Evolutionary conservation across 1,140 invertebrate species (phyloP).

Genomic region (Pogonognathellus flavescens): DNA sequence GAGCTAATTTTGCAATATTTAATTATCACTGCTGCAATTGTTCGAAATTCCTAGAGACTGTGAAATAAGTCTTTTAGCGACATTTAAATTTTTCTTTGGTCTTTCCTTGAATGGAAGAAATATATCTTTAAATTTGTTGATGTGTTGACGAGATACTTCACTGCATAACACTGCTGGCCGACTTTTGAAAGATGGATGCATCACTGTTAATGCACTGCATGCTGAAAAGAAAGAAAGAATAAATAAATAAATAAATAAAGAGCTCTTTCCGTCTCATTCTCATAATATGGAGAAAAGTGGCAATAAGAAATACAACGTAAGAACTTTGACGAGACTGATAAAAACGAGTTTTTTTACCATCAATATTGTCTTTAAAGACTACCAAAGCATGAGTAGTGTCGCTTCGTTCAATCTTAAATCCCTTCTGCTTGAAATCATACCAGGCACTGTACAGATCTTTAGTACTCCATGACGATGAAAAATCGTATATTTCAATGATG

Average conservation of each 20-base stretch:
- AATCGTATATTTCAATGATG: not conserved
- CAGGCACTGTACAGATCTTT: not conserved
- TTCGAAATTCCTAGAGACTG: not conserved
- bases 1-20: no score
- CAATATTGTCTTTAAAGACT: not conserved
- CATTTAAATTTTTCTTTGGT: not conserved
- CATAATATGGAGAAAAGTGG: no score
- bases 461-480: not conserved
- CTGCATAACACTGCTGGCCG: not conserved
- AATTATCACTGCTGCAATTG: no score
- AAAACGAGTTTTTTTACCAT: not conserved
- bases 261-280: no score
- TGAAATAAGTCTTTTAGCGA: not conserved
- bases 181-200: not conserved
- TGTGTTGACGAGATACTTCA: not conserved
- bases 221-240: not conserved
- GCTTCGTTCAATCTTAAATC: conserved; percentile 9
- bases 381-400: not conserved
- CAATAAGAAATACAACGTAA: not conserved
- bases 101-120: conserved; percentile 1
- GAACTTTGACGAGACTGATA: not conserved
- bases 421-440: not conserved
- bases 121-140: not conserved
- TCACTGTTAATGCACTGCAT: not conserved
- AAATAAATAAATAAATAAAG: not conserved